A percentile compares a stretch with the other conserved stretches of the same genome.
Conservation (phyloP, 2,888 invertebrate species). For the Pollenia griseotomentosa region DNA sequence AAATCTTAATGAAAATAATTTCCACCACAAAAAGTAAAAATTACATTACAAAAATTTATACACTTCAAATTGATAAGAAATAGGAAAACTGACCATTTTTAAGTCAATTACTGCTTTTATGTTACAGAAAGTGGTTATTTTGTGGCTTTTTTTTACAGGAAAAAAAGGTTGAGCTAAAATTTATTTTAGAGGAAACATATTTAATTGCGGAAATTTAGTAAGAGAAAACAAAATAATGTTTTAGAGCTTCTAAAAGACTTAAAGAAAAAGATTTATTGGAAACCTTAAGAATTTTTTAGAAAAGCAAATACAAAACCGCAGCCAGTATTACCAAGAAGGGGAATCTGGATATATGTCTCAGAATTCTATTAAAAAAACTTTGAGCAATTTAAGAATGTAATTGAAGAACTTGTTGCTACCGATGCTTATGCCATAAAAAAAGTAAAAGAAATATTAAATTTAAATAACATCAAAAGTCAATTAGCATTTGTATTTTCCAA, state of each 20-base stretch:
- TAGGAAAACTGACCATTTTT: background rate
- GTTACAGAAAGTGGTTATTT: background rate
- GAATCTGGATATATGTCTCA: too few species aligned
- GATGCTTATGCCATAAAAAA: too few species aligned
- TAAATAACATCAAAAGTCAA: too few species aligned
- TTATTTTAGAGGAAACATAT: background rate
- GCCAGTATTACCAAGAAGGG: too few species aligned
- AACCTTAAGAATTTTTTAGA: too few species aligned
- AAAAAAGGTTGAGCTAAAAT: background rate
- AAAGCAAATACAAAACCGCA: too few species aligned
- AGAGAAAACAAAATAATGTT: background rate
- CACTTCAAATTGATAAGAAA: background rate
- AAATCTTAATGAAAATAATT: constrained; percentile 4
- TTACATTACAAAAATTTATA: background rate
- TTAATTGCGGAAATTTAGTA: background rate
- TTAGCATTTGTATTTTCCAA: too few species aligned
- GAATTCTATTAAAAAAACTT: too few species aligned
- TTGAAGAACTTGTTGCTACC: too few species aligned
- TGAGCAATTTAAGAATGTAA: too few species aligned
- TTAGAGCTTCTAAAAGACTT: background rate
- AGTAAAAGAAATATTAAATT: too few species aligned
- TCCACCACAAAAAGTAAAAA: background rate
- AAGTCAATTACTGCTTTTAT: background rate
- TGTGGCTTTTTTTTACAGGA: background rate
- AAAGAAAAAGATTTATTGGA: background rate